Conservation (phyloP, 2,797 vertebrate species). For the Hylomyscus alleni region DNA sequence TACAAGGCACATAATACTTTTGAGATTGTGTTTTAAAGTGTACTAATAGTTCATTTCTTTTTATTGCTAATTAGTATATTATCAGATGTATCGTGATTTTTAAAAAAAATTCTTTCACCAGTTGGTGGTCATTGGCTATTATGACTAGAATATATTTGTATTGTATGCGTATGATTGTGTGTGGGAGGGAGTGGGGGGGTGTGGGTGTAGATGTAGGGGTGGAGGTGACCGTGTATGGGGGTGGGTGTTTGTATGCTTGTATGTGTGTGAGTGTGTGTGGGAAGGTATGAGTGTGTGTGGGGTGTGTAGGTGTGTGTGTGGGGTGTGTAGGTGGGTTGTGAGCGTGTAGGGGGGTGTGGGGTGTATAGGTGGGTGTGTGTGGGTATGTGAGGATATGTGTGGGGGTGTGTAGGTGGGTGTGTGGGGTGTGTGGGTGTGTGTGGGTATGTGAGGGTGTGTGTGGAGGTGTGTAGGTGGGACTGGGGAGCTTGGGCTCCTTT, state of each 20-base stretch:
- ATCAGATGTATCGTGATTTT: neutral
- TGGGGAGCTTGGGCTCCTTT: neutral
- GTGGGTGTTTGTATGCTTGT: no score
- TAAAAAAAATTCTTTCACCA: neutral
- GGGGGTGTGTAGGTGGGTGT: no score
- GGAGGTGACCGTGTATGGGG: neutral
- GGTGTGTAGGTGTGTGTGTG: no score
- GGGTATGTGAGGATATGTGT: rapidly evolving
- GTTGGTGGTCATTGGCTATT: slow-evolving; percentile 3
- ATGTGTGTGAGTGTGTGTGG: no score
- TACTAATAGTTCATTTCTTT: slow-evolving; percentile 23
- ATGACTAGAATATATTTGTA: neutral
- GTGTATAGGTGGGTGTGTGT: no score
- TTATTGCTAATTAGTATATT: slow-evolving; percentile 27
- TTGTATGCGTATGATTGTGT: neutral
- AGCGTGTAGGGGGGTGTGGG: no score
- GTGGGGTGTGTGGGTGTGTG: no score
- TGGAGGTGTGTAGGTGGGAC: no score
- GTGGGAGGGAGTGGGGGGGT: slow-evolving; percentile 14
- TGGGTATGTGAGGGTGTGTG: neutral
- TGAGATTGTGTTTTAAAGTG: slow-evolving; percentile 12
- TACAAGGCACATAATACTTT: neutral
- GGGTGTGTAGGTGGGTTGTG: neutral
- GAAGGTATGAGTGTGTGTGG: rapidly evolving
- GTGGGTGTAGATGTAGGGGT: no score